Evolutionary conservation across 1,140 invertebrate species (phyloP).

Genomic region (Cydia amplana): DNA sequence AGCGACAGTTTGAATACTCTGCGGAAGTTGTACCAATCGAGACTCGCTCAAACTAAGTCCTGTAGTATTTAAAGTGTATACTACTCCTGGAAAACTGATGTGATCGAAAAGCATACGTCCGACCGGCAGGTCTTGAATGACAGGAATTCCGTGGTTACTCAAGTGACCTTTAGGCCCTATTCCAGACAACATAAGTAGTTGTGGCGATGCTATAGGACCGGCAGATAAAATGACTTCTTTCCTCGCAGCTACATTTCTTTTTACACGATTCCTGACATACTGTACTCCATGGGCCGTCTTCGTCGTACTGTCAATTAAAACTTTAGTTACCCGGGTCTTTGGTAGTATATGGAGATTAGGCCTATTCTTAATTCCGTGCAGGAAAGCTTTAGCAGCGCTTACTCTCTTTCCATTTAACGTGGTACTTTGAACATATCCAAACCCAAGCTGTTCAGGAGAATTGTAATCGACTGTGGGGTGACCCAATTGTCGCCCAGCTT

Average conservation of each 20-base stretch:
- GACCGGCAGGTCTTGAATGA: conserved; percentile 83
- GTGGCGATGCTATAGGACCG: conserved; percentile 86
- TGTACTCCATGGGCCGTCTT: conserved; percentile 82
- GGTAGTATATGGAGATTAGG: conserved; percentile 83
- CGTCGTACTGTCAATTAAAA: conserved; percentile 78
- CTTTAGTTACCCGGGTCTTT: conserved; percentile 78
- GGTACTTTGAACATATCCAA: conserved; percentile 83
- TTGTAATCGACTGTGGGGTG: conserved; percentile 71
- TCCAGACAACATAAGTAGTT: conserved; percentile 87
- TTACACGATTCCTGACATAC: conserved; percentile 68
- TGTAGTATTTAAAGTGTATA: conserved; percentile 75
- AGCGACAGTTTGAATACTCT: conserved; percentile 29
- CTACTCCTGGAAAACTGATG: conserved; percentile 81
- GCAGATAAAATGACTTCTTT: conserved; percentile 84
- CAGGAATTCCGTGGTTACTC: conserved; percentile 81
- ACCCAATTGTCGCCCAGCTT: conserved; percentile 78
- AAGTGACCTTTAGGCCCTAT: conserved; percentile 84
- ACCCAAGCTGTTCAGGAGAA: conserved; percentile 57
- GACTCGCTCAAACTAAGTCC: conserved; percentile 47
- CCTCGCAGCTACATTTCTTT: conserved; percentile 70
- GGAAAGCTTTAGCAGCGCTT: conserved; percentile 79
- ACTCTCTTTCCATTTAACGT: conserved; percentile 63
- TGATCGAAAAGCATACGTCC: conserved; percentile 86
- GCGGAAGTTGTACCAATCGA: conserved; percentile 34
- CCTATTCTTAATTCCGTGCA: conserved; percentile 78